Evolutionary conservation across 2,113 vertebrate genomes (phyloP).

Genomic region (Pungitius pungitius): DNA sequence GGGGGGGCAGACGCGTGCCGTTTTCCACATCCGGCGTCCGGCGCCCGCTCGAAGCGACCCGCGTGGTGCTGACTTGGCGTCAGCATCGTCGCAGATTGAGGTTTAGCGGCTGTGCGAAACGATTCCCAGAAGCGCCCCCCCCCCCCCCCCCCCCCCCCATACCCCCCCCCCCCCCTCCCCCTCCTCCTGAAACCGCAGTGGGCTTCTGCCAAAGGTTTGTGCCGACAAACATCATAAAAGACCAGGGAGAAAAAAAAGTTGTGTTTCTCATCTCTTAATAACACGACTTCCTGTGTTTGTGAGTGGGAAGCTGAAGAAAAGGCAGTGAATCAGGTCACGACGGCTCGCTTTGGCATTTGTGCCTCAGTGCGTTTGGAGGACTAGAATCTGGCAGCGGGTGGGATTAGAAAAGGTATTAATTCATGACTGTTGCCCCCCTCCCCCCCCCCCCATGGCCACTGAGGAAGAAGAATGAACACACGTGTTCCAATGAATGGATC

Average conservation of each 20-base stretch:
- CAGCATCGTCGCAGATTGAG: conserved; percentile 35
- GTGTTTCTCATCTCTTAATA: conserved; percentile 30
- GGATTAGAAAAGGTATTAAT: background rate
- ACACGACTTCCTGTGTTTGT: conserved; percentile 7
- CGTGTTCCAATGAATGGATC: background rate
- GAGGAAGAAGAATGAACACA: background rate
- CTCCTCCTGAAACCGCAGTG: conserved; percentile 13
- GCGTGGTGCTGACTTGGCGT: no score
- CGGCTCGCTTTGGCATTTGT: conserved; percentile 2
- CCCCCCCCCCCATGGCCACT: background rate
- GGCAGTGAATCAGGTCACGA: conserved; percentile 7
- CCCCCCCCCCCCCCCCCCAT: no score
- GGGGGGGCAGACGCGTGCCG: no score
- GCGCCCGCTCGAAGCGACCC: background rate
- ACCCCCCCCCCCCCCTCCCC: no score
- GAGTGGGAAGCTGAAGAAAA: conserved; percentile 3
- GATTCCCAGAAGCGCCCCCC: conserved; percentile 35
- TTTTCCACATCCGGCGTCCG: background rate
- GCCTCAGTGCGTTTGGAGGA: conserved; percentile 2
- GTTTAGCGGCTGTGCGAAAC: conserved; percentile 16
- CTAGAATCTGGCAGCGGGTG: background rate
- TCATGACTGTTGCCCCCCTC: background rate
- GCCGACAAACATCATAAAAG: background rate
- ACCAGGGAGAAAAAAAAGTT: background rate
- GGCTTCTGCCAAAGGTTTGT: conserved; percentile 11